Percentiles rank a stretch among this genome's conserved stretches.
phyloP scores from a whole-genome alignment of 2,113 vertebrate species.

The Peromyscus maniculatus region DNA sequence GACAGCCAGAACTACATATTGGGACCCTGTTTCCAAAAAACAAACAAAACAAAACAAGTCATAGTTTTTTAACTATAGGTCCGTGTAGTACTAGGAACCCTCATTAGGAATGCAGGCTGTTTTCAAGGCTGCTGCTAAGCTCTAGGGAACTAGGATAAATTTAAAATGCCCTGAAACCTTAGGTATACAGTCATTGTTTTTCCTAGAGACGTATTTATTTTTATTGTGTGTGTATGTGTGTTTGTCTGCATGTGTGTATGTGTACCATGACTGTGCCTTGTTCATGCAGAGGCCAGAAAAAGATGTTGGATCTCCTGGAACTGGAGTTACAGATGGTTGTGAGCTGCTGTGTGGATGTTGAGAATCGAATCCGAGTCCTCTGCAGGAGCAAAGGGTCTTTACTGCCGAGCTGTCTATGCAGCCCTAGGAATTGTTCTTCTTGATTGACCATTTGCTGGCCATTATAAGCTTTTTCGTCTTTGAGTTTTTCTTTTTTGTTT shows the following conservation, averaged over 20 bases:
- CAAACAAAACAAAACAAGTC: not conserved
- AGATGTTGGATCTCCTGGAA: not conserved
- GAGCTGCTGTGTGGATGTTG: not conserved
- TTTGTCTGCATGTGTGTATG: not conserved
- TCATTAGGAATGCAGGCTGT: not conserved
- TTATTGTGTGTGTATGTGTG: not conserved
- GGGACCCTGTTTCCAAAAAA: not conserved
- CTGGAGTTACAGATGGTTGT: not conserved
- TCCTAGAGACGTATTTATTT: not conserved
- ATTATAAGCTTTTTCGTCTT: not conserved
- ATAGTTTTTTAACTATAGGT: not conserved
- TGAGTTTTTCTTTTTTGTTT: not conserved
- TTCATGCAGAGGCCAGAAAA: not conserved
- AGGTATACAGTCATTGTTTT: not conserved
- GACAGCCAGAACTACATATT: not conserved
- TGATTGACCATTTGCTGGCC: constrained; percentile 10
- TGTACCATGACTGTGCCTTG: not conserved
- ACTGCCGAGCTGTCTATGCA: not conserved
- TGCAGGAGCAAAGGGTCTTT: not conserved
- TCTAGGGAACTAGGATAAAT: not conserved
- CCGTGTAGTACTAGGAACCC: not conserved
- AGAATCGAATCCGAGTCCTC: not conserved
- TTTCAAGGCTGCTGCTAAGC: not conserved
- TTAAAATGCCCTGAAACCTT: constrained; percentile 10
- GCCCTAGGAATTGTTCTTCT: not conserved